phyloP scores from a whole-genome alignment of 2,797 vertebrate genomes.

The Phaenicophaeus curvirostris region DNA sequence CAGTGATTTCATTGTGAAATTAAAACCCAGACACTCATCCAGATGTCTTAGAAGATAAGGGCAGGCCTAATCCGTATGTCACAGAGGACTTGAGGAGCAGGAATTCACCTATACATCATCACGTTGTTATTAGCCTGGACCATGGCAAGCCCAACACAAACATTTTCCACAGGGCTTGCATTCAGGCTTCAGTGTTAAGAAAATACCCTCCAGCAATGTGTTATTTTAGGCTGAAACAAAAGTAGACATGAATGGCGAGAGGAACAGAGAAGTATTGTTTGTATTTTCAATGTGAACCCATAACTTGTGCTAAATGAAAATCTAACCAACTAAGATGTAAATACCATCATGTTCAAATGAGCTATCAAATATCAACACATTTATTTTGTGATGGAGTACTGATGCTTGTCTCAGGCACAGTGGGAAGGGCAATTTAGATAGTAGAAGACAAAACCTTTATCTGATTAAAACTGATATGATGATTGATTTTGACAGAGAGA shows the following conservation, averaged over 20 bases:
- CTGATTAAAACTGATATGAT: conserved; percentile 71
- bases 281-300: conserved; percentile 75
- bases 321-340: conserved; percentile 75
- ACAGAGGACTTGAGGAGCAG: conserved; percentile 84
- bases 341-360: conserved; percentile 73
- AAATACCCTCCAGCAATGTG: conserved; percentile 82
- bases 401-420: conserved; percentile 68
- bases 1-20: conserved; percentile 87
- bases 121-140: conserved; percentile 89
- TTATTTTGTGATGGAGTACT: conserved; percentile 68
- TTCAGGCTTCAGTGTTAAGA: conserved; percentile 78
- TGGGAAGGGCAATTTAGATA: conserved; percentile 78
- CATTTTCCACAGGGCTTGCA: conserved; percentile 78
- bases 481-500: conserved; percentile 70
- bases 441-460: conserved; percentile 69
- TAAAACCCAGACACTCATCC: conserved; percentile 88
- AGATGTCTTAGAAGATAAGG: conserved; percentile 95
- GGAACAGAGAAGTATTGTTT: conserved; percentile 86
- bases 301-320: conserved; percentile 81
- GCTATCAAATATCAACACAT: conserved; percentile 76
- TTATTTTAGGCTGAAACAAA: conserved; percentile 88
- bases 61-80: conserved; percentile 85
- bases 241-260: conserved; percentile 83
- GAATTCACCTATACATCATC: conserved; percentile 94
- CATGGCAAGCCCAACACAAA: conserved; percentile 74